phyloP scores from a whole-genome alignment of 2,113 vertebrate genomes.

The Etheostoma cragini region DNA sequence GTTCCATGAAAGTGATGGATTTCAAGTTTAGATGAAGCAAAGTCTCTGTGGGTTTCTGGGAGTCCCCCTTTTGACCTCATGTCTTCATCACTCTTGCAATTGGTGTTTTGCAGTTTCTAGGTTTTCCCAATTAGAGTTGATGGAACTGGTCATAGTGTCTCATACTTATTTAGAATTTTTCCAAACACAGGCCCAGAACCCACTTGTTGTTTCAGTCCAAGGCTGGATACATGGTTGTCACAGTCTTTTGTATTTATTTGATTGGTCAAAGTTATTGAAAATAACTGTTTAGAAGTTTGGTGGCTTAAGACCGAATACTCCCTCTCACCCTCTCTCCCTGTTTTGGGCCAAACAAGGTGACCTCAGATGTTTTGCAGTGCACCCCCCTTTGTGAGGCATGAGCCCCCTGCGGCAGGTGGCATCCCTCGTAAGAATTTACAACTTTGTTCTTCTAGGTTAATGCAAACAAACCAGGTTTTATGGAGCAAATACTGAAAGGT shows the following conservation, averaged over 20 bases:
- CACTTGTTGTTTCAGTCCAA: conserved; percentile 22
- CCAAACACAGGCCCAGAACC: conserved; percentile 32
- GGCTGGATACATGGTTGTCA: neutral
- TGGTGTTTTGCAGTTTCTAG: conserved; percentile 22
- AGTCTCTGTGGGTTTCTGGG: conserved; percentile 55
- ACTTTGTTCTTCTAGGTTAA: conserved; percentile 67
- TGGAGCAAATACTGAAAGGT: conserved; percentile 67
- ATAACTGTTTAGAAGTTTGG: conserved; percentile 3
- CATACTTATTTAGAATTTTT: conserved; percentile 46
- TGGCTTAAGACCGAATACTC: neutral
- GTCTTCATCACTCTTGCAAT: conserved; percentile 47
- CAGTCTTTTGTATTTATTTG: conserved; percentile 17
- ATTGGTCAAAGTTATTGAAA: conserved; percentile 18
- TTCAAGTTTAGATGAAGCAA: conserved; percentile 48
- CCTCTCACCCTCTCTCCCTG: conserved; percentile 10
- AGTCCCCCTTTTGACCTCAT: conserved; percentile 60
- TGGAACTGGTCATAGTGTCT: conserved; percentile 1
- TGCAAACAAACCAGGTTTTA: conserved; percentile 72
- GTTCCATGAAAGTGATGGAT: conserved; percentile 64
- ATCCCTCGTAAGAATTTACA: conserved; percentile 69
- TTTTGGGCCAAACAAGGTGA: conserved; percentile 49
- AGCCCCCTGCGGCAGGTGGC: conserved; percentile 67
- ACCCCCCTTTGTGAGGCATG: conserved; percentile 32
- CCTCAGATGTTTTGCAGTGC: conserved; percentile 43
- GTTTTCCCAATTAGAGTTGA: conserved; percentile 51